A percentile compares a stretch with the other conserved stretches of the same genome.
Evolutionary conservation across 2,797 vertebrate genomes (phyloP).

Genomic region (Artibeus lituratus): DNA sequence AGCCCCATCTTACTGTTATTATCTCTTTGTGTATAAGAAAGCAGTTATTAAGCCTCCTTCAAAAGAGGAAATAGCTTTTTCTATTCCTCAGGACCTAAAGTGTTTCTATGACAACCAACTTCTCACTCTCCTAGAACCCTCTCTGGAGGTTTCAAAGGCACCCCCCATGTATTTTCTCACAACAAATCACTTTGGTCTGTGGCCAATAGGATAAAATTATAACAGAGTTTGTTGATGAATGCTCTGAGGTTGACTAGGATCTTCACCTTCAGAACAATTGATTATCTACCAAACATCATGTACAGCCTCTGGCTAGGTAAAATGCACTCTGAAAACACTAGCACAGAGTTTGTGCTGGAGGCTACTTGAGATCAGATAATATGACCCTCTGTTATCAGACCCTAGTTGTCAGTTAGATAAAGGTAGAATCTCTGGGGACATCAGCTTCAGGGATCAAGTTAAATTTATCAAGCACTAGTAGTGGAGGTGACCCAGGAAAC

Average conservation of each 20-base stretch:
- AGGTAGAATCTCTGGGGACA: background rate
- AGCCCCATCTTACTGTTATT: background rate
- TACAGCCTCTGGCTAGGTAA: background rate
- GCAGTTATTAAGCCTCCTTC: background rate
- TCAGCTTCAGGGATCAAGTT: background rate
- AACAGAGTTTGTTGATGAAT: background rate
- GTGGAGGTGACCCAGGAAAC: background rate
- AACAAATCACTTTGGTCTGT: background rate
- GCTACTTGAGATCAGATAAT: background rate
- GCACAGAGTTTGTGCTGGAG: background rate
- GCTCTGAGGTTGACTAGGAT: background rate
- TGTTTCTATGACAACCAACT: conserved; percentile 51
- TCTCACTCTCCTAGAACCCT: background rate
- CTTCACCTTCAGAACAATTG: background rate
- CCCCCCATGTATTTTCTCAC: background rate
- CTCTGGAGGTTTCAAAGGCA: background rate
- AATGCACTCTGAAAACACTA: background rate
- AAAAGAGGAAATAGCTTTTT: background rate
- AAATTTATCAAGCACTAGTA: background rate
- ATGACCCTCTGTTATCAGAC: background rate
- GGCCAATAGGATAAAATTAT: background rate
- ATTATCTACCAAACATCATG: background rate
- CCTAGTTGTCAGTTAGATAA: background rate
- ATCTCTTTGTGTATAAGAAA: background rate
- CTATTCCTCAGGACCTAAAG: background rate